Conservation (phyloP, 1,140 invertebrate genomes). For the Pantala flavescens region DNA sequence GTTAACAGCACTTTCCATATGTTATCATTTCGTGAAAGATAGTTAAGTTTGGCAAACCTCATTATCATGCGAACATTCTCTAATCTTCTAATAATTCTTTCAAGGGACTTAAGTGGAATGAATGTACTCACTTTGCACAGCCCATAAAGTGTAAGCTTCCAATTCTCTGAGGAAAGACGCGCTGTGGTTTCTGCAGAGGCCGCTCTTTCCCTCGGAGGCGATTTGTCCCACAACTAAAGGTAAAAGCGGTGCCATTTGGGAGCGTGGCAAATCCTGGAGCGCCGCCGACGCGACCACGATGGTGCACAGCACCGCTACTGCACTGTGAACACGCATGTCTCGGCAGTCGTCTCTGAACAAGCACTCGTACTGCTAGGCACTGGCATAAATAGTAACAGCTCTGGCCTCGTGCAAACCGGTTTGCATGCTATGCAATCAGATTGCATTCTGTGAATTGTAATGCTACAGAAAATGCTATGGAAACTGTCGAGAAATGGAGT, state of each 20-base stretch:
- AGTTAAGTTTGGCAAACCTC: background rate
- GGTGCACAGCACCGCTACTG: too few relatives aligned
- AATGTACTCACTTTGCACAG: conserved; percentile 28
- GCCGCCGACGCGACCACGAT: too few relatives aligned
- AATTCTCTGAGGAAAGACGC: conserved; percentile 26
- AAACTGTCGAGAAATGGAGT: too few relatives aligned
- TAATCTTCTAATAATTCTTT: background rate
- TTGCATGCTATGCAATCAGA: too few relatives aligned
- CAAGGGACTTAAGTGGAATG: background rate
- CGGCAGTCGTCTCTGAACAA: too few relatives aligned
- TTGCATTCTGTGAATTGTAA: too few relatives aligned
- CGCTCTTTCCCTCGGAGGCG: conserved; percentile 17
- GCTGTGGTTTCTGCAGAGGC: conserved; percentile 27
- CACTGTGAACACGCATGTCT: too few relatives aligned
- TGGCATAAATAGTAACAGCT: too few relatives aligned
- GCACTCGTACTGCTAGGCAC: too few relatives aligned
- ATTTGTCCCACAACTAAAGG: background rate
- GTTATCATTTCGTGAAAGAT: background rate
- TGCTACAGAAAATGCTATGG: too few relatives aligned
- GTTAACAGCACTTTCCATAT: background rate
- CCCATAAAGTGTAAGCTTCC: conserved; percentile 29
- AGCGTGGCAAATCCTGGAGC: background rate
- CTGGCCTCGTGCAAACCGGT: too few relatives aligned
- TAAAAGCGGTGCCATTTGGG: background rate
- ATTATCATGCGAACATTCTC: background rate